Conservation (phyloP, 2,113 vertebrate species). For the Pteropus alecto region DNA sequence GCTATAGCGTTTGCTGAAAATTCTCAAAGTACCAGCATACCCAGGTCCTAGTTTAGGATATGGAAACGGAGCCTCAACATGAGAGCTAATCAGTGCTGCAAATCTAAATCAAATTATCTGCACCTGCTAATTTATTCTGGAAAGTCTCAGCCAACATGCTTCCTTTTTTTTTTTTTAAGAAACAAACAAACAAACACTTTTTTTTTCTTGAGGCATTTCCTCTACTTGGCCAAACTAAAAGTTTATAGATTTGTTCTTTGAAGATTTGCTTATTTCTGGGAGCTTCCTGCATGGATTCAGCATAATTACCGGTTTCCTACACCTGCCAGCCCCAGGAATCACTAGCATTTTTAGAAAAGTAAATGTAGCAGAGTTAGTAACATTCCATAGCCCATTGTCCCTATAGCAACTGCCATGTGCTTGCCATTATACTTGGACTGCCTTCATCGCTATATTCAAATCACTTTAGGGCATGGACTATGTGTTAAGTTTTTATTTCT, state of each 20-base stretch:
- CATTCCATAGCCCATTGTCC: background rate
- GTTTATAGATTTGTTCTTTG: background rate
- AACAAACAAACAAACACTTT: background rate
- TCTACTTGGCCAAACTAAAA: background rate
- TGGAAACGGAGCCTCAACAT: background rate
- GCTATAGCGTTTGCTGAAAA: background rate
- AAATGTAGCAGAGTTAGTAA: background rate
- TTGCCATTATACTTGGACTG: background rate
- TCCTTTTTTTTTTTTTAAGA: background rate
- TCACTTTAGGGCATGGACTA: background rate
- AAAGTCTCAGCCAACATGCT: background rate
- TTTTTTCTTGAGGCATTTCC: background rate
- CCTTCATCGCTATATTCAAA: background rate
- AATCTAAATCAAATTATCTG: background rate
- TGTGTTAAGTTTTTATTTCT: slow-evolving; percentile 14
- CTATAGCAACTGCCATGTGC: background rate
- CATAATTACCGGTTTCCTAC: background rate
- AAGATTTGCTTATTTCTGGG: background rate
- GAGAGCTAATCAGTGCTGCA: background rate
- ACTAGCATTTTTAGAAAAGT: background rate
- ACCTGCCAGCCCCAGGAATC: background rate
- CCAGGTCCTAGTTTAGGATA: background rate
- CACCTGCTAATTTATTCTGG: background rate
- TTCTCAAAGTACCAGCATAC: background rate
- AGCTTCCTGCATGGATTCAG: background rate